Conservation (phyloP, 2,113 vertebrate genomes). For the Excalfactoria chinensis region DNA sequence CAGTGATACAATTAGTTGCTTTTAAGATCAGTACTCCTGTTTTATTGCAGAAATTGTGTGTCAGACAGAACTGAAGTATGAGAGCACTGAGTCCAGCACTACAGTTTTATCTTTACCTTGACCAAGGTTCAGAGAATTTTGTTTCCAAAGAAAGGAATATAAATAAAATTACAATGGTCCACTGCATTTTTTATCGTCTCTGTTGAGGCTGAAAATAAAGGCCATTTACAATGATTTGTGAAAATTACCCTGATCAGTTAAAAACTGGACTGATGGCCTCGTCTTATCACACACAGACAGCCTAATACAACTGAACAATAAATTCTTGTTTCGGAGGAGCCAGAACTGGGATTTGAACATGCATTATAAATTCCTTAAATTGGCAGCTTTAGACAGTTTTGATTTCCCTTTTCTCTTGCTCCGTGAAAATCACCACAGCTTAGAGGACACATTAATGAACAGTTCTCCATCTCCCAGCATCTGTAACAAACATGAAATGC, state of each 20-base stretch:
- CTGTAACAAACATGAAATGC: background rate
- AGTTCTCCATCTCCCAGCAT: background rate
- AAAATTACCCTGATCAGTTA: slow-evolving; percentile 16
- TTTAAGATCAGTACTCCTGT: background rate
- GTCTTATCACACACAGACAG: slow-evolving; percentile 39
- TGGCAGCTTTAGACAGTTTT: background rate
- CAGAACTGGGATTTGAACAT: background rate
- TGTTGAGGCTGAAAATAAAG: slow-evolving; percentile 10
- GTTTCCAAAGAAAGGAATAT: background rate
- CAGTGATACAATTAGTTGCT: background rate
- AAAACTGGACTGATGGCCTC: background rate
- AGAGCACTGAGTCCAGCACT: background rate
- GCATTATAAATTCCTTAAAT: slow-evolving; percentile 22
- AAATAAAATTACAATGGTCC: background rate
- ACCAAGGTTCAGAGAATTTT: background rate
- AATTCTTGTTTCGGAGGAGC: slow-evolving; percentile 4
- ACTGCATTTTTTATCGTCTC: background rate
- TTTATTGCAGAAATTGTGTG: background rate
- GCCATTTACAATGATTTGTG: slow-evolving; percentile 20
- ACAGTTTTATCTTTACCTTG: background rate
- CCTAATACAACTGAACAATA: background rate
- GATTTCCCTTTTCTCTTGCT: background rate
- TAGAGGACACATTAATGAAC: background rate
- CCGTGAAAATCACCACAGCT: background rate
- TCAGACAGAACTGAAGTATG: background rate